phyloP scores from a whole-genome alignment of 2,113 vertebrate genomes.

The Mus pahari region DNA sequence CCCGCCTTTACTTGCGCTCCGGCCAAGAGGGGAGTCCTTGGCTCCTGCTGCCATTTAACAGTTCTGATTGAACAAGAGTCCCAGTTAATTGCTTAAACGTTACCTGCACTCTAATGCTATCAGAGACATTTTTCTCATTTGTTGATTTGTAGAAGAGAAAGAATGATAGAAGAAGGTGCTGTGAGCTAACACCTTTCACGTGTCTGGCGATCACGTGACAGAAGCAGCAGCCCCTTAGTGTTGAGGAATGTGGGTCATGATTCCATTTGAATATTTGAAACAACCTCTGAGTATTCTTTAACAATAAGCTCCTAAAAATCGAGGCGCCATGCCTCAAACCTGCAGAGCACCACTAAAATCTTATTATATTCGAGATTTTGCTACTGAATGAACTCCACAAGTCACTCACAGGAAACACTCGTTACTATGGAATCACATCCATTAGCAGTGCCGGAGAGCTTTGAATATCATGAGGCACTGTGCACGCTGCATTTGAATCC shows the following conservation, averaged over 20 bases:
- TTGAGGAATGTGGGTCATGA: neutral
- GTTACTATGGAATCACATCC: neutral
- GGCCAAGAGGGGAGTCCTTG: neutral
- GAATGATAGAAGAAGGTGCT: neutral
- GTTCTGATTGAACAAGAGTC: slow-evolving; percentile 32
- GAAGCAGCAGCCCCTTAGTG: slow-evolving; percentile 19
- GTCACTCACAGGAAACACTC: neutral
- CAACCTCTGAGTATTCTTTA: slow-evolving; percentile 43
- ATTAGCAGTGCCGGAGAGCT: slow-evolving; percentile 10
- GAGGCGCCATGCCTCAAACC: neutral
- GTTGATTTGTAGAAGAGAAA: slow-evolving; percentile 10
- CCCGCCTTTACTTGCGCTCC: neutral
- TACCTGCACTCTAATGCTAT: neutral
- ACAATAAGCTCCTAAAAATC: slow-evolving; percentile 21
- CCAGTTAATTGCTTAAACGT: slow-evolving; percentile 46
- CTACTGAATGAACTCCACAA: slow-evolving; percentile 24
- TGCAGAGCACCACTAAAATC: slow-evolving; percentile 15
- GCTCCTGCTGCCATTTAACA: slow-evolving; percentile 18
- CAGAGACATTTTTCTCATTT: slow-evolving; percentile 50
- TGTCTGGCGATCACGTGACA: slow-evolving; percentile 14
- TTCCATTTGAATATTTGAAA: slow-evolving; percentile 53
- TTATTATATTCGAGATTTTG: neutral
- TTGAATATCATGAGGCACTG: neutral
- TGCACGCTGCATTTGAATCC: slow-evolving; percentile 22
- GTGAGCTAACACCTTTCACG: slow-evolving; percentile 6